Evolutionary conservation across 1,140 invertebrate genomes (phyloP).

Genomic region (Sminthurides bifidus): DNA sequence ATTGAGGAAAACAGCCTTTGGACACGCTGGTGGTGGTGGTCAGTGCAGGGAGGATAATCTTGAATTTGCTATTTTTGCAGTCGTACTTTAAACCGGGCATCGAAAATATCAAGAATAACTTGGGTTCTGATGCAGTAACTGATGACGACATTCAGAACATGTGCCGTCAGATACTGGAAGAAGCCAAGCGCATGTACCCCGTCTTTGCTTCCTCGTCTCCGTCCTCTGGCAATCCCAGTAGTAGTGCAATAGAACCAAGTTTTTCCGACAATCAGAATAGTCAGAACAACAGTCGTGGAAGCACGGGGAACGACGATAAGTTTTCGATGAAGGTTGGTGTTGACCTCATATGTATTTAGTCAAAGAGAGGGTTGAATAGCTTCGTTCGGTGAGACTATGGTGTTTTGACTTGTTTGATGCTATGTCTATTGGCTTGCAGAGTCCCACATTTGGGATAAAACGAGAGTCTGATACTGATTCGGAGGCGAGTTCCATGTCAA

Average conservation of each 20-base stretch:
- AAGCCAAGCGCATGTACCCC: slow-evolving; percentile 57
- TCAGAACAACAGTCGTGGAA: slow-evolving; percentile 15
- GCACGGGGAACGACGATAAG: too few species aligned
- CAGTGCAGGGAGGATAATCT: slow-evolving; percentile 10
- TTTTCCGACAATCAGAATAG: slow-evolving; percentile 24
- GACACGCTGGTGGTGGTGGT: not conserved
- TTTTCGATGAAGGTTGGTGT: not conserved
- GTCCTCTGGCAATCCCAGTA: slow-evolving; percentile 20
- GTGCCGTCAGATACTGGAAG: slow-evolving; percentile 63
- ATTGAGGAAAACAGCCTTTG: not conserved
- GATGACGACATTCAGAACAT: slow-evolving; percentile 62
- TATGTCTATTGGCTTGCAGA: slow-evolving; percentile 40
- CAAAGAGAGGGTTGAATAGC: too few species aligned
- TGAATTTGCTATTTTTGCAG: slow-evolving; percentile 38
- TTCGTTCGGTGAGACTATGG: too few species aligned
- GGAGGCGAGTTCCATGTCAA: slow-evolving; percentile 38
- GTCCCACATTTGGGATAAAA: slow-evolving; percentile 43
- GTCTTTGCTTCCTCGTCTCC: slow-evolving; percentile 24
- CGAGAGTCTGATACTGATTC: slow-evolving; percentile 45
- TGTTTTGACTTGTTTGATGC: too few species aligned
- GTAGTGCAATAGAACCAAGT: slow-evolving; percentile 25
- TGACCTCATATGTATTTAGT: too few species aligned
- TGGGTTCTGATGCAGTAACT: slow-evolving; percentile 56
- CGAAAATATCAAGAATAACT: slow-evolving; percentile 61
- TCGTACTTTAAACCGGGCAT: slow-evolving; percentile 65